phyloP scores from a whole-genome alignment of 2,888 invertebrate species.

The Noctua janthe region DNA sequence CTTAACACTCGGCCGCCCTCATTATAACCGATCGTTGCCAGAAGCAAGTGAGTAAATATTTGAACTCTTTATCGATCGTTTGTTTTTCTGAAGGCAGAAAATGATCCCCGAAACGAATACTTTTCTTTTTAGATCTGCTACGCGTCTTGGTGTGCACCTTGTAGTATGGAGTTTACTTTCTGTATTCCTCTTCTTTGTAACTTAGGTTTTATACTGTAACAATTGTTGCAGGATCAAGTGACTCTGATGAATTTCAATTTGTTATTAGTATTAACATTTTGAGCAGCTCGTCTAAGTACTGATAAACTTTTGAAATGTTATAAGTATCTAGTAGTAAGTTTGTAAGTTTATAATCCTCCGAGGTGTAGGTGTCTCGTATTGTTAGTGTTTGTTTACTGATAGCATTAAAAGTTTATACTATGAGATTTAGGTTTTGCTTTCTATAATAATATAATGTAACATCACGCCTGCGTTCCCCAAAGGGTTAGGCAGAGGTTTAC shows the following conservation, averaged over 20 bases:
- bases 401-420: background rate
- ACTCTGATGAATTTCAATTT: constrained; percentile 41
- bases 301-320: constrained; percentile 37
- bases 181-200: background rate
- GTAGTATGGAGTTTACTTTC: background rate
- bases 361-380: background rate
- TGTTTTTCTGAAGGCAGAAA: background rate
- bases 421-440: background rate
- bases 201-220: constrained; percentile 42
- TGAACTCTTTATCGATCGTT: background rate
- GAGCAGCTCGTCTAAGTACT: constrained; percentile 20
- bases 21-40: no score
- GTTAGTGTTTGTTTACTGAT: constrained; percentile 12
- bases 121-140: background rate
- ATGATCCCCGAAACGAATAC: background rate
- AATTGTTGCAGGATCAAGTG: constrained; percentile 47
- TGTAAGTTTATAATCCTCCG: constrained; percentile 10
- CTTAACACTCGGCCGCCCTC: no score
- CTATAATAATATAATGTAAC: background rate
- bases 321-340: constrained; percentile 13
- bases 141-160: background rate
- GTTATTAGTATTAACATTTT: constrained; percentile 37
- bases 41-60: background rate
- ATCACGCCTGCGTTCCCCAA: background rate
- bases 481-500: no score